Percentiles rank a stretch among this genome's conserved stretches.
phyloP scores from a whole-genome alignment of 2,888 invertebrate species.

The Dermolepida albohirtum region DNA sequence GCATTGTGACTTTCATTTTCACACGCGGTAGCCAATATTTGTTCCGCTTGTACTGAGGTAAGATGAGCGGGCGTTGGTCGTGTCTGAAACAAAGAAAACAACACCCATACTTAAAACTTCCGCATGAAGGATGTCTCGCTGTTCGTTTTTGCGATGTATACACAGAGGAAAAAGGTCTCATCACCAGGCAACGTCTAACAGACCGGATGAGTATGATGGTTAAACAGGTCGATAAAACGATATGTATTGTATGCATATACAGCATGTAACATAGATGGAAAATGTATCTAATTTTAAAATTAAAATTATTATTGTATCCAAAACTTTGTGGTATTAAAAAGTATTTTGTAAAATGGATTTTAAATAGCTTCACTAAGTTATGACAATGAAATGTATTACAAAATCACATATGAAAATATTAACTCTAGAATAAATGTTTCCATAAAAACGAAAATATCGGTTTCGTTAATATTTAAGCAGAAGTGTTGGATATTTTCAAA shows the following conservation, averaged over 20 bases:
- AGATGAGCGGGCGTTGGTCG: slow-evolving; percentile 96
- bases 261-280: background rate
- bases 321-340: too few relatives aligned
- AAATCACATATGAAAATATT: too few relatives aligned
- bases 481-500: too few relatives aligned
- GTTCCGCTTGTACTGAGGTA: slow-evolving; percentile 96
- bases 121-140: slow-evolving; percentile 8
- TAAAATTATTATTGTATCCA: too few relatives aligned
- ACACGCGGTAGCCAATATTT: slow-evolving; percentile 94
- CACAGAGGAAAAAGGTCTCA: slow-evolving; percentile 17
- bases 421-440: too few relatives aligned
- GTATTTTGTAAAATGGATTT: too few relatives aligned
- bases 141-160: slow-evolving; percentile 7
- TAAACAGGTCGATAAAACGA: slow-evolving; percentile 28
- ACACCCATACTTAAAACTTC: slow-evolving; percentile 14
- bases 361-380: too few relatives aligned
- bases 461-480: too few relatives aligned
- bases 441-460: too few relatives aligned
- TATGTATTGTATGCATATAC: background rate
- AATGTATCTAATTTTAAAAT: too few relatives aligned
- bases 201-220: slow-evolving; percentile 20
- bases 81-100: slow-evolving; percentile 70
- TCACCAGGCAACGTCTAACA: slow-evolving; percentile 25
- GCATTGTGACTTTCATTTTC: slow-evolving; percentile 98
- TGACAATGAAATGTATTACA: too few relatives aligned